A percentile compares a stretch with the other conserved stretches of the same genome.
These are phyloP conservation scores for Gastrophysa polygoni DNA, from an alignment of 2,888 invertebrate species.

Conservation along the genomic window DNA sequence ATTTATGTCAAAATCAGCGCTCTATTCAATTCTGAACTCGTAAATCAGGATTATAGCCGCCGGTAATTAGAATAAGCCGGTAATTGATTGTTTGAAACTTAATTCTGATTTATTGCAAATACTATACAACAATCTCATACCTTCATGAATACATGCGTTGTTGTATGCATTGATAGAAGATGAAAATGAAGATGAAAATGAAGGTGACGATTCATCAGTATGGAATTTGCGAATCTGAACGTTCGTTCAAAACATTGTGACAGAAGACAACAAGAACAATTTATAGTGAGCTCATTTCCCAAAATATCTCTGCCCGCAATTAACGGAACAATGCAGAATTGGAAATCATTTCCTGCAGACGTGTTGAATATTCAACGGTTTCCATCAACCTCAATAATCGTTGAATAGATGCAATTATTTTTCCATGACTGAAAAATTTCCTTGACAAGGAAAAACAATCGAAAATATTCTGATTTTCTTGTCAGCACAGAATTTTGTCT, in stretches of 20 bases:
- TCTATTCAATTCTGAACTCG: slow-evolving; percentile 50
- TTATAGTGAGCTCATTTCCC: background rate
- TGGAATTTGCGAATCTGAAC: background rate
- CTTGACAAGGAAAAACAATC: too few species aligned
- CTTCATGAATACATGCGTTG: background rate
- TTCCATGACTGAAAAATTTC: too few species aligned
- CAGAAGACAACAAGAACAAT: background rate
- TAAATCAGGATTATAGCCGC: slow-evolving; percentile 53
- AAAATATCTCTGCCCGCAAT: background rate
- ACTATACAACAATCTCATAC: slow-evolving; percentile 10
- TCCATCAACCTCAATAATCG: too few species aligned
- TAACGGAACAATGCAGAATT: too few species aligned
- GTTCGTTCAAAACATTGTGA: background rate
- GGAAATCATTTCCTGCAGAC: too few species aligned
- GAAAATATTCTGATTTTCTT: too few species aligned
- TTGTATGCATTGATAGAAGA: background rate
- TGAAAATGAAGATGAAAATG: background rate
- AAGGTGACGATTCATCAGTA: background rate
- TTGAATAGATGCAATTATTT: too few species aligned
- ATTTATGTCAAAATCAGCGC: slow-evolving; percentile 49
- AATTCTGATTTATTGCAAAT: slow-evolving; percentile 50
- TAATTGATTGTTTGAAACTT: slow-evolving; percentile 53
- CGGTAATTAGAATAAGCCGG: slow-evolving; percentile 53
- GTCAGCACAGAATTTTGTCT: too few species aligned
- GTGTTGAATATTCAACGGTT: too few species aligned